These are phyloP conservation scores for Corvus hawaiiensis DNA, from an alignment of 2,113 vertebrate genomes.

Conservation along the genomic window DNA sequence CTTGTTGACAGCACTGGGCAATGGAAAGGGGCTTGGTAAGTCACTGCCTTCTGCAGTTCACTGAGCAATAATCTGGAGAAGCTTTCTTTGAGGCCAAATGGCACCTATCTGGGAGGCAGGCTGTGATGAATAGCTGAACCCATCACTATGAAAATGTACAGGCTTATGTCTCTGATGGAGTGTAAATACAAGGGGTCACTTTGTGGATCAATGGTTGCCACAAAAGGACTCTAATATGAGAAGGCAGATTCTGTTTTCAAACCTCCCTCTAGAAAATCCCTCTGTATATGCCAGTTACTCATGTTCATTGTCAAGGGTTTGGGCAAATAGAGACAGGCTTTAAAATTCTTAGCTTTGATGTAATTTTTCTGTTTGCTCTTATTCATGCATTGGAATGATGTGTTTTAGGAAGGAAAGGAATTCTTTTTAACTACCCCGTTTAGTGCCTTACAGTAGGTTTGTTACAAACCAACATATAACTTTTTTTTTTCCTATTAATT, in stretches of 20 bases:
- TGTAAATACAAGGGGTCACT: not conserved
- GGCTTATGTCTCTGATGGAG: not conserved
- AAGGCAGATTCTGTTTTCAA: not conserved
- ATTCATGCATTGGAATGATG: not conserved
- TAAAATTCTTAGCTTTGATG: not conserved
- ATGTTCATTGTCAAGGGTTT: not conserved
- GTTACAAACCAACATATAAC: not conserved
- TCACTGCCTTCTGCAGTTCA: not conserved
- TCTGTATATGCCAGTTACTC: not conserved
- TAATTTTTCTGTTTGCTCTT: not conserved
- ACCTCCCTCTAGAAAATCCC: not conserved
- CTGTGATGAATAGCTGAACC: not conserved
- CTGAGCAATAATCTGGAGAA: not conserved
- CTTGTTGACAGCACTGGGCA: not conserved
- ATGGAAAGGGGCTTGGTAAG: rapidly evolving
- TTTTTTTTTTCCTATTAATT: not conserved
- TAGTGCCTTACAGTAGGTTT: not conserved
- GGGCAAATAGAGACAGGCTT: not conserved
- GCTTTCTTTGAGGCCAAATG: not conserved
- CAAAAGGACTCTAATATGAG: not conserved
- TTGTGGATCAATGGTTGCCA: not conserved
- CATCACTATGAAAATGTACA: not conserved
- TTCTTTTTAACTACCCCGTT: not conserved
- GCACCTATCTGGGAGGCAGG: not conserved
- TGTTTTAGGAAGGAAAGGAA: not conserved